Conservation (phyloP, 23 tunicate species). For the Styela plicata region DNA sequence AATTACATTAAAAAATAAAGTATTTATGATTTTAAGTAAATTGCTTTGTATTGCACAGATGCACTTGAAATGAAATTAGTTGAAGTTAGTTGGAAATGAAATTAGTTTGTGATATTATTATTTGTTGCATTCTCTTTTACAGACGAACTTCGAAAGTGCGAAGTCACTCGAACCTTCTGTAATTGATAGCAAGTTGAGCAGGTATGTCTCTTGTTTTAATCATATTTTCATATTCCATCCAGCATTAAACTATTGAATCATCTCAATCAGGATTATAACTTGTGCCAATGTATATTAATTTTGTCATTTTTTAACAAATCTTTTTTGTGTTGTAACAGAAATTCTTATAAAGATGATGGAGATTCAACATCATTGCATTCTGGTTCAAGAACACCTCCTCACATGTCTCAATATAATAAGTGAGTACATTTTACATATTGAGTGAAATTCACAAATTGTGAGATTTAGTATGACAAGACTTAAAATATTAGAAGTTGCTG, state of each 20-base stretch:
- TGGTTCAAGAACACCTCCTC: conserved; percentile 32
- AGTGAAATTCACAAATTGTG: not conserved
- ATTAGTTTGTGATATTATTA: not conserved
- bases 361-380: conserved; percentile 30
- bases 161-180: not conserved
- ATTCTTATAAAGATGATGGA: conserved; percentile 30
- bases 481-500: too few species aligned
- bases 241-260: too few species aligned
- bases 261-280: too few species aligned
- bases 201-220: not conserved
- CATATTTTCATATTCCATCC: too few species aligned
- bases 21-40: too few species aligned
- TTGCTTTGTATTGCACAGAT: too few species aligned
- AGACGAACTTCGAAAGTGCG: not conserved
- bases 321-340: not conserved
- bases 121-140: not conserved
- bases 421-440: conserved; percentile 8
- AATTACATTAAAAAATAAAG: too few species aligned
- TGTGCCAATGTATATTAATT: too few species aligned
- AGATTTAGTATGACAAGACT: too few species aligned
- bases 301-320: not conserved
- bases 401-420: conserved; percentile 13
- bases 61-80: too few species aligned
- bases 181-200: conserved; percentile 1
- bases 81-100: too few species aligned